Conservation (phyloP, 2,797 vertebrate genomes). For the Betta splendens region DNA sequence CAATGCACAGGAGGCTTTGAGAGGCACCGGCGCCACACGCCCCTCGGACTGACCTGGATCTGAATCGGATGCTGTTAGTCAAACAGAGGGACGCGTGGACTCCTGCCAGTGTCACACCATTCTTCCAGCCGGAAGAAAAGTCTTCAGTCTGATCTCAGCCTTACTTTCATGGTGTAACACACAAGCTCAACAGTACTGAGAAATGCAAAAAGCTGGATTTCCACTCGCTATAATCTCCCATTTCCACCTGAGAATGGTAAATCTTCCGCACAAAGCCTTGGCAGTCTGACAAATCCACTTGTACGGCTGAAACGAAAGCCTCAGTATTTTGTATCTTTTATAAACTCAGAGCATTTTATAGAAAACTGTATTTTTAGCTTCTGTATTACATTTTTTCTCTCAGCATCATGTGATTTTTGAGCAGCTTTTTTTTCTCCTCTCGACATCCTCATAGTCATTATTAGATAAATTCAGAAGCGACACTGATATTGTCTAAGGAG, state of each 20-base stretch:
- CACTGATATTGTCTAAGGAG: conserved; percentile 23
- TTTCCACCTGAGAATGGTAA: conserved; percentile 66
- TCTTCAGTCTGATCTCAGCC: conserved; percentile 21
- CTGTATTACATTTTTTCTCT: neutral
- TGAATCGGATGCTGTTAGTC: conserved; percentile 43
- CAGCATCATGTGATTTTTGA: conserved; percentile 21
- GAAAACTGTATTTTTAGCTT: conserved; percentile 22
- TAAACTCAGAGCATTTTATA: conserved; percentile 34
- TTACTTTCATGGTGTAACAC: conserved; percentile 37
- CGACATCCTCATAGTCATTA: conserved; percentile 24
- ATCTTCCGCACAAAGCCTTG: conserved; percentile 50
- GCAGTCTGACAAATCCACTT: conserved; percentile 59
- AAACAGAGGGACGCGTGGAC: conserved; percentile 38
- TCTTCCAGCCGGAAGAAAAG: conserved; percentile 9
- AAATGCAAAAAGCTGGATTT: conserved; percentile 52
- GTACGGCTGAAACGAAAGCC: conserved; percentile 44
- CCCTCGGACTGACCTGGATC: conserved; percentile 57
- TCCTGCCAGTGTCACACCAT: conserved; percentile 24
- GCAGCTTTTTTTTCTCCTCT: conserved; percentile 10
- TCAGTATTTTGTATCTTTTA: conserved; percentile 35
- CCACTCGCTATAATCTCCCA: conserved; percentile 49
- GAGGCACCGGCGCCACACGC: conserved; percentile 48
- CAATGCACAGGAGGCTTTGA: conserved; percentile 39
- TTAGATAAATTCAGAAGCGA: conserved; percentile 31
- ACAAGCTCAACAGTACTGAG: conserved; percentile 33